Evolutionary conservation across 2,797 vertebrate genomes (phyloP), one percentile per base, ranked within the genome.

Genomic region (Aythya fuligula): DNA sequence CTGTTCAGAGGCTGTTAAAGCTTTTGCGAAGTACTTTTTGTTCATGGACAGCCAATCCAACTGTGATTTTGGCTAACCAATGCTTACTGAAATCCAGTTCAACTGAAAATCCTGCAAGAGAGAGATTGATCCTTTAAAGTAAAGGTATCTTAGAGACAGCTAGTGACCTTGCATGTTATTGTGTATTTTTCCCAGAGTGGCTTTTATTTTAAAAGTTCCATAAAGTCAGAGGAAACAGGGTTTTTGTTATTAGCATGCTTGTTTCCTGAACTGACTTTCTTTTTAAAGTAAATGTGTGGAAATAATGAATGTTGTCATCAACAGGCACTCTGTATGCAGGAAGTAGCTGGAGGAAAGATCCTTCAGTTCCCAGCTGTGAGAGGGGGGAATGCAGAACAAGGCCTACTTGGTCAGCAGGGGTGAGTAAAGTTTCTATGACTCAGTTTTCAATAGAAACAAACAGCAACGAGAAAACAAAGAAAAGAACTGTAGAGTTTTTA

Each of bases 401-500:
- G 7, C 65, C 32, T 6, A 78, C 65, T 41, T 49, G 36, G 9
- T 87, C 86, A 90, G 53, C 85, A 81, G 86, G 93, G 77, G 96
- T 97, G 87, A 97, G 96, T 96, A 72, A 36, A 85, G 38, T 56
- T 67, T 45, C 13, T 62, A 79, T 34, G 86, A 76, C 80, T 65
- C 36, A 17, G 20, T 94, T 96, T 93, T 70, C 75, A 72, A 93
- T 83, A n/a, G 12, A 58, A 91, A 36, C 38, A 75, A 80, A 32
- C 3, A 30, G 56, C 51, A 53, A 53, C 51, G 28, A 53, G 25
- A 60, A 70, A n/a, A 0, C 18, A n/a, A 58, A 17, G 1, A 28
- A 74, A 69, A 86, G 11, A 60, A 20, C 2, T 24, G 6, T 18
- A 34, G 8, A 19, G 4, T 41, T 94, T 30, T 41, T 30, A 64